Evolutionary conservation across 1,140 invertebrate species (phyloP).

Genomic region (Alviniconcha marisindica): DNA sequence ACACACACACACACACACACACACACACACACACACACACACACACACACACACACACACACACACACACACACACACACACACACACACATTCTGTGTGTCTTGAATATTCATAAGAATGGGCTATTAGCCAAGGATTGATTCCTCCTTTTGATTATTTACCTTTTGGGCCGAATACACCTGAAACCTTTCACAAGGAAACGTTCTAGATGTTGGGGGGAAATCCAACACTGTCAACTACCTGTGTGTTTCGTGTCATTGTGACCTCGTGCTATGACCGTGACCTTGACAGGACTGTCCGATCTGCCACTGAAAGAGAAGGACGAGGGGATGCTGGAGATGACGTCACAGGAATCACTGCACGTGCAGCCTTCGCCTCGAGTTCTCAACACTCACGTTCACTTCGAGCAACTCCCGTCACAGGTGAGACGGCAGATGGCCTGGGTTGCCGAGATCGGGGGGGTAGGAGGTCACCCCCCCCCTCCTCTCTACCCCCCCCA

Average conservation of each 20-base stretch:
- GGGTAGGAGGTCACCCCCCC: not conserved
- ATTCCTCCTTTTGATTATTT: too few species aligned
- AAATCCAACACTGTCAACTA: too few species aligned
- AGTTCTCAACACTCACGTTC: conserved; percentile 60
- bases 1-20: not conserved
- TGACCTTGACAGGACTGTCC: not conserved
- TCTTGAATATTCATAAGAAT: too few species aligned
- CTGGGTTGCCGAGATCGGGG: too few species aligned
- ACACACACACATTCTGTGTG: not conserved
- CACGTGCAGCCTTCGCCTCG: conserved; percentile 55
- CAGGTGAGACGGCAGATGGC: conserved; percentile 7
- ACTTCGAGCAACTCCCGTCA: conserved; percentile 52
- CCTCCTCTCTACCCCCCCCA: too few species aligned
- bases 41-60: conserved; percentile 17
- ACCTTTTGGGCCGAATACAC: too few species aligned
- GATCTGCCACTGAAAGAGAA: conserved; percentile 43
- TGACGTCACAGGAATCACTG: conserved; percentile 32
- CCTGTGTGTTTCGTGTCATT: too few species aligned
- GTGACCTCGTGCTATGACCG: too few species aligned
- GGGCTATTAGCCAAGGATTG: too few species aligned
- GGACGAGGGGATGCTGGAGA: conserved; percentile 56
- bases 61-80: conserved; percentile 17
- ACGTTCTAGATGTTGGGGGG: too few species aligned
- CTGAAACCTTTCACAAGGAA: too few species aligned
- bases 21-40: not conserved